These are phyloP conservation scores for Aplysina aerophoba DNA, from an alignment of 37 sponge, comb jelly and placozoan genomes.

Conservation along the genomic window DNA sequence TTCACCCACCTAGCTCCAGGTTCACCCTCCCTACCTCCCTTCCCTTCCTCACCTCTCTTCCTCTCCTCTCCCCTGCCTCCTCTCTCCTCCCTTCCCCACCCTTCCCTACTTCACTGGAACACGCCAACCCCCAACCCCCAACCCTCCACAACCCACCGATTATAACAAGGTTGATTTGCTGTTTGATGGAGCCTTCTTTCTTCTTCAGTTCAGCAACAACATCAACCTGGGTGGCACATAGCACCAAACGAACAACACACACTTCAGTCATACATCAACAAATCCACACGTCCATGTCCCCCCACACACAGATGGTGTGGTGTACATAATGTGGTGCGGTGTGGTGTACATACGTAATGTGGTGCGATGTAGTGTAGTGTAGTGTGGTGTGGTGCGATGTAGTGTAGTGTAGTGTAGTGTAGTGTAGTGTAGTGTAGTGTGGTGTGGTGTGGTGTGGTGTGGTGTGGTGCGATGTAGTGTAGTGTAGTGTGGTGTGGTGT, in stretches of 20 bases:
- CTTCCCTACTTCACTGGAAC: too few species aligned
- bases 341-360: not conserved
- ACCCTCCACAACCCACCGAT: conserved; percentile 57
- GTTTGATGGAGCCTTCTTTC: conserved; percentile 48
- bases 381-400: not conserved
- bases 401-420: too few species aligned
- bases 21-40: not conserved
- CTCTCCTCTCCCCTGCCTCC: not conserved
- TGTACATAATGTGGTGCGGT: not conserved
- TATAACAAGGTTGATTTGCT: conserved; percentile 84
- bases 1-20: not conserved
- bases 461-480: too few species aligned
- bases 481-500: too few species aligned
- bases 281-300: too few species aligned
- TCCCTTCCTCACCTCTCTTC: not conserved
- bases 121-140: not conserved
- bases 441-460: too few species aligned
- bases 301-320: too few species aligned
- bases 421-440: too few species aligned
- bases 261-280: too few species aligned
- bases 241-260: too few species aligned
- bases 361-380: not conserved
- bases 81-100: not conserved
- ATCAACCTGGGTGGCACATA: conserved; percentile 52
- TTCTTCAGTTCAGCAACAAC: conserved; percentile 73